phyloP scores from a whole-genome alignment of 1,140 invertebrate species.

The Tetranychus cinnabarinus region DNA sequence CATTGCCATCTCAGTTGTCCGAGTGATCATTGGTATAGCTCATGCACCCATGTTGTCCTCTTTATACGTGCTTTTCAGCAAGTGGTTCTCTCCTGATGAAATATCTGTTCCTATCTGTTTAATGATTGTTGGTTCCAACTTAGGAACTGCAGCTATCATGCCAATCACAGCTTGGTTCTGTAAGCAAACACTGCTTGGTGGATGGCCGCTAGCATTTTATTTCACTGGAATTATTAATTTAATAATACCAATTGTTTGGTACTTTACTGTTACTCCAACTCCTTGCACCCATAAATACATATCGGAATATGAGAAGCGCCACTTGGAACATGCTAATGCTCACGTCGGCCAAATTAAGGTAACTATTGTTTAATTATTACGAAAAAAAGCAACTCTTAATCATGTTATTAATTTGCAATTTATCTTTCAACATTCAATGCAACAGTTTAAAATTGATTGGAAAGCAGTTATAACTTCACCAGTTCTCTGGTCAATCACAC shows the following conservation, averaged over 20 bases:
- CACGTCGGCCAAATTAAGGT: no score
- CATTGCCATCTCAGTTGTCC: no score
- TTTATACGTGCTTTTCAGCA: no score
- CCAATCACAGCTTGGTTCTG: background rate
- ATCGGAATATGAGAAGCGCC: background rate
- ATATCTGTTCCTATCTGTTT: background rate
- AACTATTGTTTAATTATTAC: no score
- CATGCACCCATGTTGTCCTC: no score
- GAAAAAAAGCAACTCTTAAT: no score
- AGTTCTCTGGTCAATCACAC: slow-evolving; percentile 25
- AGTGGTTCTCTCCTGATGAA: background rate
- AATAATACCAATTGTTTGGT: background rate
- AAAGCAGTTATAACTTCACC: slow-evolving; percentile 22
- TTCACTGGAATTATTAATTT: background rate
- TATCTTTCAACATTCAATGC: no score
- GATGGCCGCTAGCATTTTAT: background rate
- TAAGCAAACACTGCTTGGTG: background rate
- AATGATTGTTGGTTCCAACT: background rate
- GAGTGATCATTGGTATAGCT: no score
- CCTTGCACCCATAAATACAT: slow-evolving; percentile 5
- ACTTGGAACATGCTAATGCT: background rate
- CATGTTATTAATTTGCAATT: no score
- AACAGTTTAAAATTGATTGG: slow-evolving; percentile 11
- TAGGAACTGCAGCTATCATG: background rate
- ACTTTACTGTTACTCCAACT: background rate